Evolutionary conservation across 2,888 invertebrate species (phyloP), one percentile per base, ranked within the genome.

Genomic region (Hedya salicella): DNA sequence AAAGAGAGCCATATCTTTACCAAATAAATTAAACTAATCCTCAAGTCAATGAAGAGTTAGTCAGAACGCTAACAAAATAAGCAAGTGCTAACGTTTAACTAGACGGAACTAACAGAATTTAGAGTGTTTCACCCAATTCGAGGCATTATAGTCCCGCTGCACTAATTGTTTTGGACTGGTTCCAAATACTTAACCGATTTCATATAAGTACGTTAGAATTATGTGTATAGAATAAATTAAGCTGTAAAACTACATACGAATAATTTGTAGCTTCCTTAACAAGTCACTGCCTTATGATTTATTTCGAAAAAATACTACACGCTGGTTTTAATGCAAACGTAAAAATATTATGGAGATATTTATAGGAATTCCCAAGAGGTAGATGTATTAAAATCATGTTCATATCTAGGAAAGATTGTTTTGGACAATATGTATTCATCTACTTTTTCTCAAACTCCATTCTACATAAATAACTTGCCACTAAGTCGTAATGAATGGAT

Each of bases 101-200:
- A 71, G 71, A 73, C 70, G 77, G 82, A 78, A 80, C 81, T 83
- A 83, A 87, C 85, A 80, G 79, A 80, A 79, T 82, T 85, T 80
- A 76, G 79, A 79, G 76, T 77, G 77, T 79, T 83, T 79, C 74
- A 75, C 78, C 73, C 79, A 77, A 79, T 79, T 79, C 76, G 74
- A 79, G 79, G 81, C 80, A 81, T 76, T 78, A 76, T 77, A 78
- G 75, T 71, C 68, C 78, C 76, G 77, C 82, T 81, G 84, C 84
- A 84, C 89, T 92, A 90, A 90, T 90, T 90, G 89, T 90, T 91
- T 92, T 92, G 91, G 91, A 88, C 78, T 75, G 82, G 74, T 81
- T 90, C 91, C 91, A 91, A 86, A 88, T 87, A 87, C 88, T 89
- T 87, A 88, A 84, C 81, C 79, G 82, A 88, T 87, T 88, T 89